A percentile compares a stretch with the other conserved stretches of the same genome.
Evolutionary conservation across 2,888 invertebrate genomes (phyloP).

Genomic region (Sclerodermus sp.): DNA sequence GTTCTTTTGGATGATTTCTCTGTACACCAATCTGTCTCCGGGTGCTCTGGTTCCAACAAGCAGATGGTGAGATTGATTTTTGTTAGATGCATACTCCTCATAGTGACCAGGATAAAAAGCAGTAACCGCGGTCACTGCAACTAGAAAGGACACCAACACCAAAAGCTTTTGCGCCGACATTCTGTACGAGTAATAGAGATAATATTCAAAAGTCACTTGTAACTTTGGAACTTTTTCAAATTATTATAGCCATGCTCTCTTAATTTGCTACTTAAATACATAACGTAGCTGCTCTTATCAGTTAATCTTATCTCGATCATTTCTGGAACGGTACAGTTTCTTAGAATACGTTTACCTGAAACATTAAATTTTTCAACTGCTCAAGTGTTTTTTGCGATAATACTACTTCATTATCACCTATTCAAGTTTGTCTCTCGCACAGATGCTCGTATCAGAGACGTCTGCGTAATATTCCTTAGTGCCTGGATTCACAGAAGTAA

Average conservation of each 20-base stretch:
- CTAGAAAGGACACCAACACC: constrained; percentile 8
- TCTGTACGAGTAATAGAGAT: neutral
- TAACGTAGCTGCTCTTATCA: constrained; percentile 19
- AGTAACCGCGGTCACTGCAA: constrained; percentile 6
- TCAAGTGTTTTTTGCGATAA: neutral
- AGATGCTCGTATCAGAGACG: too few species aligned
- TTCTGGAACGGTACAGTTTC: constrained; percentile 22
- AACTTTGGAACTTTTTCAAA: too few species aligned
- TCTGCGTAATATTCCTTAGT: too few species aligned
- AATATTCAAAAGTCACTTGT: too few species aligned
- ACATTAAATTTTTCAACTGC: too few species aligned
- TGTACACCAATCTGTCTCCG: constrained; percentile 31
- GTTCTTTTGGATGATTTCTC: constrained; percentile 31
- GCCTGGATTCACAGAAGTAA: too few species aligned
- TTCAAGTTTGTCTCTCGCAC: neutral
- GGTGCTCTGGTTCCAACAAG: constrained; percentile 31
- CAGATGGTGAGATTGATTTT: constrained; percentile 34
- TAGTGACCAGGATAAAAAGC: constrained; percentile 11
- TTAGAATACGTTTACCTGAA: constrained; percentile 7
- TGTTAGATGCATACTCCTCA: neutral
- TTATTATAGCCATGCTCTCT: too few species aligned
- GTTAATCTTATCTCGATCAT: constrained; percentile 13
- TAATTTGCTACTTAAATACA: constrained; percentile 20
- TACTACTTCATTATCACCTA: too few species aligned
- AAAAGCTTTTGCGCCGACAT: constrained; percentile 15